A percentile compares a stretch with the other conserved stretches of the same genome.
Evolutionary conservation across 2,888 invertebrate genomes (phyloP).

Genomic region (Rhamnusium bicolor): DNA sequence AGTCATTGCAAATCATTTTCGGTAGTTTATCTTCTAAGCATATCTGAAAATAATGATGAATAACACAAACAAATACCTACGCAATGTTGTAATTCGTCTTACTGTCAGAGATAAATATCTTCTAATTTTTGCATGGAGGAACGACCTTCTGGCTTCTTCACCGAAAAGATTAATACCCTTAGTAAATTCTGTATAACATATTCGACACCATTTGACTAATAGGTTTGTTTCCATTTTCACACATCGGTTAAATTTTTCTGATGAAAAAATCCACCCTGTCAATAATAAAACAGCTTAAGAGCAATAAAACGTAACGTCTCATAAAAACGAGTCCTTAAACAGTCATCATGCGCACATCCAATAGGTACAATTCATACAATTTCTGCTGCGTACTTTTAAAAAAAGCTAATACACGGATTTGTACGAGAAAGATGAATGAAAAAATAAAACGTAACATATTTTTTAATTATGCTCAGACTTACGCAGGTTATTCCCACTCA

Average conservation of each 20-base stretch:
- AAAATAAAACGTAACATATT: conserved; percentile 47
- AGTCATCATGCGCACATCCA: conserved; percentile 44
- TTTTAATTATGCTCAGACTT: neutral
- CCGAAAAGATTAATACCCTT: conserved; percentile 78
- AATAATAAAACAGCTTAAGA: conserved; percentile 37
- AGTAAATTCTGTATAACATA: conserved; percentile 77
- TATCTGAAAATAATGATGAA: conserved; percentile 71
- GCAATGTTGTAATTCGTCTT: conserved; percentile 51
- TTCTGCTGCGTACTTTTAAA: conserved; percentile 66
- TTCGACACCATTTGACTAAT: conserved; percentile 73
- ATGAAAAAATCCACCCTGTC: conserved; percentile 28
- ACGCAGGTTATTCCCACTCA: neutral
- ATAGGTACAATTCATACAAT: conserved; percentile 67
- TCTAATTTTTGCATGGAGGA: conserved; percentile 78
- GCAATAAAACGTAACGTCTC: conserved; percentile 33
- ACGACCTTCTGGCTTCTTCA: conserved; percentile 78
- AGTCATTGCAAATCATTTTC: conserved; percentile 79
- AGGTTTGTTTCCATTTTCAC: conserved; percentile 64
- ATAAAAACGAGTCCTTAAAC: conserved; percentile 32
- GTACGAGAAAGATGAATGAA: conserved; percentile 21
- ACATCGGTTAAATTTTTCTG: conserved; percentile 52
- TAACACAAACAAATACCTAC: no score
- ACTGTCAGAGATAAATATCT: conserved; percentile 81
- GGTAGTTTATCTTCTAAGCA: conserved; percentile 79
- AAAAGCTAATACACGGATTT: conserved; percentile 63